A percentile compares a stretch with the other conserved stretches of the same genome.
phyloP scores from a whole-genome alignment of 2,888 invertebrate genomes.

The Salticus scenicus region DNA sequence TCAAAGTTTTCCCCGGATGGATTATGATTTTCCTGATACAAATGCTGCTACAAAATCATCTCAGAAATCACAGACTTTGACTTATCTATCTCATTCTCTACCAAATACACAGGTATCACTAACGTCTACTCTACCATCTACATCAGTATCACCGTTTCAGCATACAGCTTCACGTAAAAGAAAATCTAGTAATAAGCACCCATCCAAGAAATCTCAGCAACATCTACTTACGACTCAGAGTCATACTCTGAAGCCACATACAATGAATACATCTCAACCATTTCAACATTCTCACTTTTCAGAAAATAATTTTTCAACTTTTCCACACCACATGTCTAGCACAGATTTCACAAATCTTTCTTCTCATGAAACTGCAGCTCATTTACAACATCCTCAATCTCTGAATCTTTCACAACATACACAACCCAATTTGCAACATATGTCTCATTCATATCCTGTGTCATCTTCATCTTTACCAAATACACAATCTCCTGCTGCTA shows the following conservation, averaged over 20 bases:
- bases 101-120: conserved; percentile 21
- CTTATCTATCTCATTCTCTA: conserved; percentile 14
- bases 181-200: conserved; percentile 44
- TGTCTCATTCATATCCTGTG: conserved; percentile 58
- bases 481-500: conserved; percentile 58
- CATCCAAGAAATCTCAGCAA: conserved; percentile 52
- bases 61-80: conserved; percentile 17
- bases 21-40: background rate
- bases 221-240: conserved; percentile 32
- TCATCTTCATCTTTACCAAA: conserved; percentile 45
- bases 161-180: conserved; percentile 39
- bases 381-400: conserved; percentile 66
- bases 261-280: conserved; percentile 32
- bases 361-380: conserved; percentile 47
- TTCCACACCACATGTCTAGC: conserved; percentile 42
- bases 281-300: conserved; percentile 54
- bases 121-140: background rate
- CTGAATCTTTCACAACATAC: conserved; percentile 58
- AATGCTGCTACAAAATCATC: conserved; percentile 29
- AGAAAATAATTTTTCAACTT: conserved; percentile 55
- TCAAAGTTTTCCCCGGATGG: background rate
- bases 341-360: conserved; percentile 59
- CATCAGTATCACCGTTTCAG: conserved; percentile 28
- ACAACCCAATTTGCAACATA: conserved; percentile 60
- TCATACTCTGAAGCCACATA: conserved; percentile 32